phyloP scores from a whole-genome alignment of 2,888 invertebrate species.

The Nebria salina region DNA sequence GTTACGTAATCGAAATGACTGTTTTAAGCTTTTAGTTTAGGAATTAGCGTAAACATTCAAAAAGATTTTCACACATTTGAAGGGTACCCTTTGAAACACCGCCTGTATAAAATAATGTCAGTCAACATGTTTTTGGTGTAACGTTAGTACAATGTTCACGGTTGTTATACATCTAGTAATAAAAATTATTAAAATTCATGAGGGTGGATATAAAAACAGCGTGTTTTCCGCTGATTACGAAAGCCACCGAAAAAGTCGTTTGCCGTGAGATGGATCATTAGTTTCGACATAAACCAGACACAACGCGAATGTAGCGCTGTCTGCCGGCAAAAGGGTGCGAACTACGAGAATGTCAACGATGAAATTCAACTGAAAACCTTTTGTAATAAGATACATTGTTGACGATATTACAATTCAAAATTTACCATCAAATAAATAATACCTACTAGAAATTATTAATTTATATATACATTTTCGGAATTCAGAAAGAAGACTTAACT shows the following conservation, averaged over 20 bases:
- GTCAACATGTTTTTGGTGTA: background rate
- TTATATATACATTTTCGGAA: too few species aligned
- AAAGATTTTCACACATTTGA: slow-evolving; percentile 3
- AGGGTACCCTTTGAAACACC: background rate
- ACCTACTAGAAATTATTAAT: too few species aligned
- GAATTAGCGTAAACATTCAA: background rate
- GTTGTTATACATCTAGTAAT: background rate
- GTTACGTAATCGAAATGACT: too few species aligned
- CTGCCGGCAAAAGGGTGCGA: background rate
- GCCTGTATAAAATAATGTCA: background rate
- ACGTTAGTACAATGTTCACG: background rate
- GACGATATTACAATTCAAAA: background rate
- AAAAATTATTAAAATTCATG: slow-evolving; percentile 25
- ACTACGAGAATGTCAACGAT: slow-evolving; percentile 11
- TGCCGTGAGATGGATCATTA: slow-evolving; percentile 18
- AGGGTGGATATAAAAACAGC: slow-evolving; percentile 13
- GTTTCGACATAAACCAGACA: slow-evolving; percentile 21
- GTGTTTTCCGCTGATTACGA: slow-evolving; percentile 26
- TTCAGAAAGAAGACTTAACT: too few species aligned
- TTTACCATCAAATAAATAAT: background rate
- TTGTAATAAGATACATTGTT: slow-evolving; percentile 3
- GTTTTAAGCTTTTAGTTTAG: too few species aligned
- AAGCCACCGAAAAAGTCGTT: slow-evolving; percentile 29
- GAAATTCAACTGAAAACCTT: background rate
- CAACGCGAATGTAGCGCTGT: slow-evolving; percentile 13